Conservation (phyloP, 2,797 vertebrate species). For the Brachyrhaphis roseni region DNA sequence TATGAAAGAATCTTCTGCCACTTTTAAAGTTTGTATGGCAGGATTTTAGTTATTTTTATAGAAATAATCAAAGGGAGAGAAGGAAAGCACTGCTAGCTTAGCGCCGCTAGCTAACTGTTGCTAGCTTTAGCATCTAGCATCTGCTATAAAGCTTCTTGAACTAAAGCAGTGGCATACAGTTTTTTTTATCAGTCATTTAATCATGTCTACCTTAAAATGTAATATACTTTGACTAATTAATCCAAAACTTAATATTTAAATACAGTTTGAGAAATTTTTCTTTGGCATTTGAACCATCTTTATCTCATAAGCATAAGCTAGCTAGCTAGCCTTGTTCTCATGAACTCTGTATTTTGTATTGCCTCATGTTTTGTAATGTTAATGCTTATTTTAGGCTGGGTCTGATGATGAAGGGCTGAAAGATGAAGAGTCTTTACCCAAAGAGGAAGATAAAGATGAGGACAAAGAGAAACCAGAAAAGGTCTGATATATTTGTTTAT, state of each 20-base stretch:
- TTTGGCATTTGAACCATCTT: background rate
- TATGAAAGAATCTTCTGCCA: background rate
- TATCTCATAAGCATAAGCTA: background rate
- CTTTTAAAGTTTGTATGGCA: background rate
- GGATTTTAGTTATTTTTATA: background rate
- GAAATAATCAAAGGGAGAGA: background rate
- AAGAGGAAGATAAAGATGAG: conserved; percentile 43
- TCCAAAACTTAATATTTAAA: background rate
- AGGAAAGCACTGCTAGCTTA: background rate
- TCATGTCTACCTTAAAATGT: background rate
- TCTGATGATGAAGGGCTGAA: conserved; percentile 59
- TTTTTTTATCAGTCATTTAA: background rate
- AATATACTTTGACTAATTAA: background rate
- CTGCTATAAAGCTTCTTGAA: background rate
- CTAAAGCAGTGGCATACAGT: background rate
- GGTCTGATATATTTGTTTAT: conserved; percentile 24
- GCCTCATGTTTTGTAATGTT: background rate
- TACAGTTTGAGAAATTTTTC: background rate
- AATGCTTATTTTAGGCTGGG: conserved; percentile 28
- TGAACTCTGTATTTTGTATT: background rate
- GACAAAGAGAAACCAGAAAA: conserved; percentile 46
- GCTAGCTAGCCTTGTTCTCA: background rate
- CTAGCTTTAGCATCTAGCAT: background rate
- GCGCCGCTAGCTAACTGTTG: background rate
- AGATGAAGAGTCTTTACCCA: conserved; percentile 34